These are phyloP conservation scores for Onychorhynchus coronatus DNA, from an alignment of 2,113 vertebrate species.

Conservation along the genomic window DNA sequence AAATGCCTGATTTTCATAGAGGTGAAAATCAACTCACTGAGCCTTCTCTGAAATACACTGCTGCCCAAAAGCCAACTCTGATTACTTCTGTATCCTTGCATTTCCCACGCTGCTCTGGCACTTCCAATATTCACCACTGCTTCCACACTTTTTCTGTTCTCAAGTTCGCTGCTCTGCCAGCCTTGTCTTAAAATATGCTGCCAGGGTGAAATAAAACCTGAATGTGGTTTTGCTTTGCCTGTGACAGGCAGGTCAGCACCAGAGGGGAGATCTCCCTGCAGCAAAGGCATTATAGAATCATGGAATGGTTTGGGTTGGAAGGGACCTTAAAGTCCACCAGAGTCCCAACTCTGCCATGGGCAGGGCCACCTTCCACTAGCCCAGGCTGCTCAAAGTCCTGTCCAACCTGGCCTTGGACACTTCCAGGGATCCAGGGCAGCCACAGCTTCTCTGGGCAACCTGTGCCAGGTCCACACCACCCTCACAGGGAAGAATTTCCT, in stretches of 20 bases:
- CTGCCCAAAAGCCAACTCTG: neutral
- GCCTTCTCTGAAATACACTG: neutral
- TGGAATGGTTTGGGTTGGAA: neutral
- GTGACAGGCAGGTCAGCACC: neutral
- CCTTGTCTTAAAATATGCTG: neutral
- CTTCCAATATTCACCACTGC: too few species aligned
- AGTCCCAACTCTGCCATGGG: accelerated
- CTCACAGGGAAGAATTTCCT: neutral
- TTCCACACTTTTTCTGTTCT: neutral
- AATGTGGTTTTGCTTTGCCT: neutral
- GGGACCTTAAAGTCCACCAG: neutral
- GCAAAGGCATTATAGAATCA: neutral
- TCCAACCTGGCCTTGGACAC: neutral
- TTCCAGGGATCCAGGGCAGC: neutral
- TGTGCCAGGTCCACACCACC: neutral
- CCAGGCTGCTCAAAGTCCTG: neutral
- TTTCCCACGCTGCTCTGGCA: neutral
- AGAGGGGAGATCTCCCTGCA: neutral
- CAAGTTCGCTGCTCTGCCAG: neutral
- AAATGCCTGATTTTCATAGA: neutral
- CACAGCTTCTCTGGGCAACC: neutral
- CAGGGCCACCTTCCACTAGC: neutral
- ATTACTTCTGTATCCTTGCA: neutral
- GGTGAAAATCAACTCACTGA: neutral
- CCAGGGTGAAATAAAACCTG: neutral